These are phyloP conservation scores for Chelmon rostratus DNA, from an alignment of 2,797 vertebrate genomes.

Conservation along the genomic window DNA sequence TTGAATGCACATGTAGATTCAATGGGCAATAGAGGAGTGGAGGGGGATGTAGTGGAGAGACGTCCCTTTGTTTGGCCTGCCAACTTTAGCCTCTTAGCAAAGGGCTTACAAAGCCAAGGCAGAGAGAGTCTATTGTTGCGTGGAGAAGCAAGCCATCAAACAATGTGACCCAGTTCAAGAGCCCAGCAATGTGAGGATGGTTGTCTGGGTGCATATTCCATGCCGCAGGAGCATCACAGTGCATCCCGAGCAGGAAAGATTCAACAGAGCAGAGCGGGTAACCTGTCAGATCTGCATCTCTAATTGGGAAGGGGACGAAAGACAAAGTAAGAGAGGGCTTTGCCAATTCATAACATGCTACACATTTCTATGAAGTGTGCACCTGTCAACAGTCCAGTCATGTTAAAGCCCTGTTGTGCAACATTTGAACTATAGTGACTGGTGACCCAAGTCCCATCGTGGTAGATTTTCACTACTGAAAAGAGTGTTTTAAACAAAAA, in stretches of 20 bases:
- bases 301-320: constrained; percentile 65
- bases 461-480: neutral
- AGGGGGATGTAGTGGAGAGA: constrained; percentile 52
- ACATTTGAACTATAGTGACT: neutral
- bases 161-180: constrained; percentile 70
- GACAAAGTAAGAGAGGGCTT: constrained; percentile 9
- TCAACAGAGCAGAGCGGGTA: constrained; percentile 55
- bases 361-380: constrained; percentile 3
- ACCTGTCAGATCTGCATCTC: constrained; percentile 61
- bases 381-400: constrained; percentile 33
- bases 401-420: neutral
- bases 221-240: constrained; percentile 58
- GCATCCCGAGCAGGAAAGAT: constrained; percentile 48
- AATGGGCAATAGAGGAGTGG: constrained; percentile 54
- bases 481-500: neutral
- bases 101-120: constrained; percentile 67
- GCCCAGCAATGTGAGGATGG: constrained; percentile 38
- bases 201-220: constrained; percentile 60
- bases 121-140: constrained; percentile 72
- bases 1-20: constrained; percentile 49
- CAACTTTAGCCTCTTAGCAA: constrained; percentile 76
- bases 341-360: constrained; percentile 21
- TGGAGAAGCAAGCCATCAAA: constrained; percentile 69
- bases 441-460: neutral
- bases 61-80: constrained; percentile 69